A percentile compares a stretch with the other conserved stretches of the same genome.
Evolutionary conservation across 1,140 invertebrate species (phyloP).

Genomic region (Myzus persicae): DNA sequence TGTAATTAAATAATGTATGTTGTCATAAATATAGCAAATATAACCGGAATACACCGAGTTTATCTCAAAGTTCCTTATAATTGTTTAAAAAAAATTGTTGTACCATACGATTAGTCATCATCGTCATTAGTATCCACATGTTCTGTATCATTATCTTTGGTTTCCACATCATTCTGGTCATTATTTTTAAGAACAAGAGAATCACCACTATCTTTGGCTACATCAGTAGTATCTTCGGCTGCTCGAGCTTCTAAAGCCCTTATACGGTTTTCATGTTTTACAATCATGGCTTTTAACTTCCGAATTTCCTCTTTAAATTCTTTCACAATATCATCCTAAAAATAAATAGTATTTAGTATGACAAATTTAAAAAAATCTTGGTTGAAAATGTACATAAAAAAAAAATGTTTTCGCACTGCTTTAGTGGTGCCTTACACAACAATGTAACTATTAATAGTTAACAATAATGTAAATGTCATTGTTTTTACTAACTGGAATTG

Average conservation of each 20-base stretch:
- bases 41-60: constrained; percentile 10
- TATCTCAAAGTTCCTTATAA: constrained; percentile 15
- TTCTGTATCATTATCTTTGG: constrained; percentile 42
- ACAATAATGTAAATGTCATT: neutral
- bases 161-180: constrained; percentile 39
- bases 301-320: constrained; percentile 86
- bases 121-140: constrained; percentile 17
- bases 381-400: neutral
- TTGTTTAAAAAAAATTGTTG: neutral
- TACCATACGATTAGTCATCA: constrained; percentile 25
- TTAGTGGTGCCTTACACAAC: too few relatives aligned
- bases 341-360: constrained; percentile 59
- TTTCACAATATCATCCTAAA: constrained; percentile 74
- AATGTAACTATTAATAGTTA: too few relatives aligned
- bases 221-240: constrained; percentile 10
- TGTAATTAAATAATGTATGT: constrained; percentile 39
- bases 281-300: constrained; percentile 90
- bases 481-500: constrained; percentile 56
- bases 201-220: constrained; percentile 22
- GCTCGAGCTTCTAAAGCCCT: constrained; percentile 73
- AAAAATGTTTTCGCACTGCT: neutral
- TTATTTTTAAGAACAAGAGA: constrained; percentile 36
- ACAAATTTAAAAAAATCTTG: constrained; percentile 11
- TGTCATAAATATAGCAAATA: constrained; percentile 42
- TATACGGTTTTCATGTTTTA: constrained; percentile 92